These are phyloP conservation scores for Bradysia coprophila DNA, from an alignment of 1,140 invertebrate genomes.

Conservation along the genomic window DNA sequence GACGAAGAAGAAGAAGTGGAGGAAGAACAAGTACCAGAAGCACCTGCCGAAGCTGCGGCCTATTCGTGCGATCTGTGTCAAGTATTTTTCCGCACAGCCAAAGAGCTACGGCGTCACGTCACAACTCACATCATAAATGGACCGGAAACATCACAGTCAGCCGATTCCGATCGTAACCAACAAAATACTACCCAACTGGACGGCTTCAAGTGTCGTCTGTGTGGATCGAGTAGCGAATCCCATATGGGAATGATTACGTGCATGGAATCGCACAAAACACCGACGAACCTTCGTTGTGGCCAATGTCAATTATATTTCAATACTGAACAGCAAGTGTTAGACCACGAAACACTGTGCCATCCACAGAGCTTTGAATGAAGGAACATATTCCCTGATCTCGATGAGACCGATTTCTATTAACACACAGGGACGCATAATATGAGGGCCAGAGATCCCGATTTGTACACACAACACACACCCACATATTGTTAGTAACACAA, in stretches of 20 bases:
- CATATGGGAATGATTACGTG: neutral
- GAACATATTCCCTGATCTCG: too few species aligned
- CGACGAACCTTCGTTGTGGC: conserved; percentile 1
- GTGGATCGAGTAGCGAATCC: neutral
- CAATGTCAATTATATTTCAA: conserved; percentile 5
- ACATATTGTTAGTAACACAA: too few species aligned
- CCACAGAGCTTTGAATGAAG: neutral
- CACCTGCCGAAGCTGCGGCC: conserved; percentile 4
- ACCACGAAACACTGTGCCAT: conserved; percentile 4
- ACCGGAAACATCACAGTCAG: conserved; percentile 7
- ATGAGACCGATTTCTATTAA: too few species aligned
- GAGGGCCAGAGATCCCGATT: too few species aligned
- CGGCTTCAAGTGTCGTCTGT: conserved; percentile 2
- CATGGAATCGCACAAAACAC: conserved; percentile 1
- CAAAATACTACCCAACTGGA: neutral
- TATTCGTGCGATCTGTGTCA: conserved; percentile 22
- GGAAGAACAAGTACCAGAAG: neutral
- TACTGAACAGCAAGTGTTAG: conserved; percentile 1
- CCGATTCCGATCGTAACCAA: neutral
- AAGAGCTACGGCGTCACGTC: conserved; percentile 19
- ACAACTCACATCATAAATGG: conserved; percentile 22
- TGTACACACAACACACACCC: too few species aligned
- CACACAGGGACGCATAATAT: too few species aligned
- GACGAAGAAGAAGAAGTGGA: conserved; percentile 7
- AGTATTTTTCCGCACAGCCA: conserved; percentile 21